Percentiles rank a stretch among this genome's conserved stretches.
Conservation (phyloP, 2,888 invertebrate genomes). For the Thumatha senex region DNA sequence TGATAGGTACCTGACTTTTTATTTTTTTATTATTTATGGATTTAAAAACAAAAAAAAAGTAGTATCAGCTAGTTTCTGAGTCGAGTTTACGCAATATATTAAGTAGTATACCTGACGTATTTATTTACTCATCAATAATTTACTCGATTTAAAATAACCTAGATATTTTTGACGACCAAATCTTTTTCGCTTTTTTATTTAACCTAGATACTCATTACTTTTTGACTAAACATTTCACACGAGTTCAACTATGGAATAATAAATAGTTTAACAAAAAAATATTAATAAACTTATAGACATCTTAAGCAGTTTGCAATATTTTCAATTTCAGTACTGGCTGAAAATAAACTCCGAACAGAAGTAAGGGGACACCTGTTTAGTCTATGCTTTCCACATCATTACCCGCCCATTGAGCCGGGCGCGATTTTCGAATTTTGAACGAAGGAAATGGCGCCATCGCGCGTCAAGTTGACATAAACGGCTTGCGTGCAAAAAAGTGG, state of each 20-base stretch:
- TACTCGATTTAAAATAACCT: too few species aligned
- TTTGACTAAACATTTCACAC: too few species aligned
- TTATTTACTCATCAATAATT: too few species aligned
- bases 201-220: too few species aligned
- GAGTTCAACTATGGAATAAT: not conserved
- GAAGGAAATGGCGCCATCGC: conserved; percentile 56
- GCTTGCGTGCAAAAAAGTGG: conserved; percentile 42
- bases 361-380: conserved; percentile 64
- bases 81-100: not conserved
- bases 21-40: not conserved
- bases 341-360: conserved; percentile 34
- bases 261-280: not conserved
- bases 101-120: too few species aligned
- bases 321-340: conserved; percentile 32
- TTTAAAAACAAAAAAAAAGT: not conserved
- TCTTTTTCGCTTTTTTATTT: too few species aligned
- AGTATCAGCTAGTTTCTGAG: not conserved
- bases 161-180: too few species aligned
- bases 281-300: conserved; percentile 21
- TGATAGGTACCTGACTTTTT: conserved; percentile 2
- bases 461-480: conserved; percentile 61
- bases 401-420: conserved; percentile 64
- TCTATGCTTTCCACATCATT: conserved; percentile 76
- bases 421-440: conserved; percentile 72
- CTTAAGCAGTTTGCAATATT: conserved; percentile 13